Evolutionary conservation across 2,888 invertebrate genomes (phyloP).

Genomic region (Cistogaster globosa): DNA sequence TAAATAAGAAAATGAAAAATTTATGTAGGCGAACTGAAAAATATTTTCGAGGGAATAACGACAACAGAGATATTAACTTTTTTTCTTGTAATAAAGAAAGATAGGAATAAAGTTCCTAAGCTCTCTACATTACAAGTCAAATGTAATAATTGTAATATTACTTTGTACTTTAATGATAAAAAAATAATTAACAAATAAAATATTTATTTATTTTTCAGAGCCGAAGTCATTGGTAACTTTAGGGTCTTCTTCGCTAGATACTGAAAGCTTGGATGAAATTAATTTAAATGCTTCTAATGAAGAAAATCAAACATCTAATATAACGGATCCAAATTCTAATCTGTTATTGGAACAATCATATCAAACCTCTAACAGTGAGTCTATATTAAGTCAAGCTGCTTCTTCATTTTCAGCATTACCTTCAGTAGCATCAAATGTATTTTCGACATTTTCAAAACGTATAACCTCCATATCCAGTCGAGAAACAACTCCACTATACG

Average conservation of each 20-base stretch:
- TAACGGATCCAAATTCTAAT: slow-evolving; percentile 77
- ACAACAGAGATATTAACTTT: no score
- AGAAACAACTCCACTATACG: slow-evolving; percentile 72
- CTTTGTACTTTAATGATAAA: no score
- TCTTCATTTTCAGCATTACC: slow-evolving; percentile 84
- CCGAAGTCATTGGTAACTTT: slow-evolving; percentile 80
- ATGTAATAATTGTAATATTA: no score
- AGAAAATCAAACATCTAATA: slow-evolving; percentile 72
- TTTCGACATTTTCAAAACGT: slow-evolving; percentile 84
- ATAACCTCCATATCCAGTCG: slow-evolving; percentile 76
- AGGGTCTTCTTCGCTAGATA: slow-evolving; percentile 80
- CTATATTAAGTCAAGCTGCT: slow-evolving; percentile 80
- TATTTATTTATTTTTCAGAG: slow-evolving; percentile 75
- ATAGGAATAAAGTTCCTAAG: no score
- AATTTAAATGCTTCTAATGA: slow-evolving; percentile 82
- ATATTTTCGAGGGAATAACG: no score
- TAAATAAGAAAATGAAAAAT: no score
- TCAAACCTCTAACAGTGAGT: slow-evolving; percentile 74
- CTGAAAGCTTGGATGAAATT: slow-evolving; percentile 84
- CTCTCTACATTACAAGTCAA: no score
- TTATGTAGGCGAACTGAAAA: no score
- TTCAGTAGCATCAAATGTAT: slow-evolving; percentile 86
- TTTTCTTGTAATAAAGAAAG: no score
- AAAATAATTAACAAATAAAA: no score
- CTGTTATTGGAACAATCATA: slow-evolving; percentile 75